Percentiles rank a stretch among this genome's conserved stretches.
Evolutionary conservation across 2,888 invertebrate species (phyloP).

Genomic region (Molorchus minor): DNA sequence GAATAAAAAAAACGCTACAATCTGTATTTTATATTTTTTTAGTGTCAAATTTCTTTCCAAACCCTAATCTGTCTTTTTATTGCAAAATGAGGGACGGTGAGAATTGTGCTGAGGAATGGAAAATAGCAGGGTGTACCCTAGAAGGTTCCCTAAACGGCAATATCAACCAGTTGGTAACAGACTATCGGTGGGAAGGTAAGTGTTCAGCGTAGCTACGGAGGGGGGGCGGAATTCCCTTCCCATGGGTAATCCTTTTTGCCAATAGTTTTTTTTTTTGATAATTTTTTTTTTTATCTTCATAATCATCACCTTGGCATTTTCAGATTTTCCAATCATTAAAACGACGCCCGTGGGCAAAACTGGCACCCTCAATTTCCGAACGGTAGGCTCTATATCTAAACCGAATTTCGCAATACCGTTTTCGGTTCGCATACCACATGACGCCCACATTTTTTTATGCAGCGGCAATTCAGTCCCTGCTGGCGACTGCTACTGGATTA

Average conservation of each 20-base stretch:
- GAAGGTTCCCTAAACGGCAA: slow-evolving; percentile 9
- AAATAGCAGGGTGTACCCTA: not conserved
- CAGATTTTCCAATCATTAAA: slow-evolving; percentile 12
- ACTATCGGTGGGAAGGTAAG: slow-evolving; percentile 40
- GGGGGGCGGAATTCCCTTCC: too few species aligned
- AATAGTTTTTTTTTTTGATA: too few species aligned
- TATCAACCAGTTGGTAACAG: slow-evolving; percentile 24
- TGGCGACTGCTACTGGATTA: slow-evolving; percentile 54
- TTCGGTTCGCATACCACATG: slow-evolving; percentile 38
- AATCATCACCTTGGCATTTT: not conserved
- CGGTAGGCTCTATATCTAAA: not conserved
- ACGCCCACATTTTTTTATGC: slow-evolving; percentile 53
- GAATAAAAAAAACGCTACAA: too few species aligned
- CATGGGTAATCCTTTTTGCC: too few species aligned
- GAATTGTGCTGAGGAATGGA: not conserved
- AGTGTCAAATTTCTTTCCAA: not conserved
- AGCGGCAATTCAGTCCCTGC: slow-evolving; percentile 8
- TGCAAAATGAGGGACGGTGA: not conserved
- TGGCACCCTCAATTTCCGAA: not conserved
- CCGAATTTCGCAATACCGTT: slow-evolving; percentile 33
- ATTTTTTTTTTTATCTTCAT: not conserved
- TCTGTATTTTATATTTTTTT: too few species aligned
- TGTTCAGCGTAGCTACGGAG: too few species aligned
- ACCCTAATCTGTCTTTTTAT: not conserved
- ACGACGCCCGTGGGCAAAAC: not conserved